These are phyloP conservation scores for Ernsta delagoae DNA, from an alignment of 2,888 invertebrate genomes.

Conservation along the genomic window DNA sequence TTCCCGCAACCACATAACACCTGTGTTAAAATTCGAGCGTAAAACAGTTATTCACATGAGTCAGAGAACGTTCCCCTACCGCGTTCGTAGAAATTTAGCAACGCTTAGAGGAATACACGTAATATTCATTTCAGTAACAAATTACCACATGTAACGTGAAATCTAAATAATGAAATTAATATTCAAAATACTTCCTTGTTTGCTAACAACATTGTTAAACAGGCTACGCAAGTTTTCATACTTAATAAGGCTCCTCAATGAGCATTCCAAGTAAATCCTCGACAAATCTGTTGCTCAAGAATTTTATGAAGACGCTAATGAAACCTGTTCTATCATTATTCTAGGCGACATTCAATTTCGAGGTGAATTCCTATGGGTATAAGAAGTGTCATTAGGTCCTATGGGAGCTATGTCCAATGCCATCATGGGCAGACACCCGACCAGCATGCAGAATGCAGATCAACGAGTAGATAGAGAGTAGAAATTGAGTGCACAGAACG, in stretches of 20 bases:
- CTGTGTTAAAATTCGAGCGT: constrained; percentile 2
- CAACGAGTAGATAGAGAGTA: constrained; percentile 28
- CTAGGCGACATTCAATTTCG: constrained; percentile 34
- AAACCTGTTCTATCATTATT: constrained; percentile 36
- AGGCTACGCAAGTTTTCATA: constrained; percentile 19
- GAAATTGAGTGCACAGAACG: constrained; percentile 37
- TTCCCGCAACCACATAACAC: constrained; percentile 15
- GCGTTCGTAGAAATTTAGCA: constrained; percentile 26
- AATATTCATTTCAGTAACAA: constrained; percentile 20
- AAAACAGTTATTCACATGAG: constrained; percentile 18
- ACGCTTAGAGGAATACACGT: not conserved
- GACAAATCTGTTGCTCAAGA: constrained; percentile 28
- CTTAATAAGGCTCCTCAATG: no score
- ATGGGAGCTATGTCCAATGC: constrained; percentile 33
- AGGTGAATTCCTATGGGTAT: constrained; percentile 35
- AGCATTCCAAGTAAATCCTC: constrained; percentile 1
- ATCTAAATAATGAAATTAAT: constrained; percentile 26
- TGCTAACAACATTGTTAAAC: constrained; percentile 12
- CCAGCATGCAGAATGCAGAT: constrained; percentile 27
- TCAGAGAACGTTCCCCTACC: constrained; percentile 12
- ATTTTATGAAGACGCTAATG: constrained; percentile 27
- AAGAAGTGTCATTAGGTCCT: constrained; percentile 35
- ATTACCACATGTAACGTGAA: not conserved
- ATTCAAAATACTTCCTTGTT: constrained; percentile 24
- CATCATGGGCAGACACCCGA: constrained; percentile 17